Evolutionary conservation across 2,888 invertebrate species (phyloP).

Genomic region (Hedychridium roseum): DNA sequence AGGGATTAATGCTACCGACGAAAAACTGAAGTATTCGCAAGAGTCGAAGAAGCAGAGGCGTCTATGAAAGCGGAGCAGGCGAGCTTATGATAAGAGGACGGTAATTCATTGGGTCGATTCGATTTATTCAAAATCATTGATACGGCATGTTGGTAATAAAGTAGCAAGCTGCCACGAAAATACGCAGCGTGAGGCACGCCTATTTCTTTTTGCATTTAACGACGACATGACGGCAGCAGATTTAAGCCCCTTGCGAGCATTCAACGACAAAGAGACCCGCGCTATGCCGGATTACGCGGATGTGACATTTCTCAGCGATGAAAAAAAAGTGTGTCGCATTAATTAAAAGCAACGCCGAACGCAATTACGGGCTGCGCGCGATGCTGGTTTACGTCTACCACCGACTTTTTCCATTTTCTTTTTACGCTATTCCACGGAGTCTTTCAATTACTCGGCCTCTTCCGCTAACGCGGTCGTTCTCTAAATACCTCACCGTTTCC

Average conservation of each 20-base stretch:
- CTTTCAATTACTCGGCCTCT: too few relatives aligned
- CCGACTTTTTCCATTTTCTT: conserved; percentile 23
- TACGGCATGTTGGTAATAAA: too few relatives aligned
- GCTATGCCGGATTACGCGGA: conserved; percentile 38
- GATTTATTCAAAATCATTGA: too few relatives aligned
- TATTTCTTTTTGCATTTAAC: conserved; percentile 36
- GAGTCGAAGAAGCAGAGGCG: conserved; percentile 9
- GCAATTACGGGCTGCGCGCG: conserved; percentile 37
- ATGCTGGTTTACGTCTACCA: conserved; percentile 32
- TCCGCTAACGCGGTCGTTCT: too few relatives aligned
- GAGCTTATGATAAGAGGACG: neutral
- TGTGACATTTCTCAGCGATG: conserved; percentile 51
- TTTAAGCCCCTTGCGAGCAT: conserved; percentile 25
- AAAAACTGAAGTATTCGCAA: conserved; percentile 13
- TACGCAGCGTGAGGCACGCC: conserved; percentile 27
- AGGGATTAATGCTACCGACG: conserved; percentile 28
- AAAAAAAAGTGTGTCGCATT: conserved; percentile 59
- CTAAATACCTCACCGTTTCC: too few relatives aligned
- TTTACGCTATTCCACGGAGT: too few relatives aligned
- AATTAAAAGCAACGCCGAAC: conserved; percentile 55
- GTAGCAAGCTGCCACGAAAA: conserved; percentile 29
- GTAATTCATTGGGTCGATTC: conserved; percentile 25
- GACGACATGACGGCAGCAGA: conserved; percentile 32
- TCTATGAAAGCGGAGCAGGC: neutral
- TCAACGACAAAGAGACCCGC: conserved; percentile 7